Percentiles rank a stretch among this genome's conserved stretches.
phyloP scores from a whole-genome alignment of 2,888 invertebrate genomes.

The Crioceris asparagi region DNA sequence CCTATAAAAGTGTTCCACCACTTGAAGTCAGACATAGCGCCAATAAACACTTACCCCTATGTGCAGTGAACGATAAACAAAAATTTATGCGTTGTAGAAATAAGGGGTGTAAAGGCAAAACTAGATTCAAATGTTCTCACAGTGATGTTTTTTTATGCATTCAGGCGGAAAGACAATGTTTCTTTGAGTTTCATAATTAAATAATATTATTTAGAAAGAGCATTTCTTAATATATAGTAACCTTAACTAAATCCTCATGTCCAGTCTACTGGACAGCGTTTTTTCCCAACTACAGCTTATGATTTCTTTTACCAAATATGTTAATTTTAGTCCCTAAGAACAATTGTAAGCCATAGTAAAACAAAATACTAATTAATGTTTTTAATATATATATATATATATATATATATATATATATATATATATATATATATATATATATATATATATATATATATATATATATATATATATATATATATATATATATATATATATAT shows the following conservation, averaged over 20 bases:
- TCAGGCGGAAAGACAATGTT: slow-evolving; percentile 3
- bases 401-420: too few relatives aligned
- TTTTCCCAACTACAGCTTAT: too few relatives aligned
- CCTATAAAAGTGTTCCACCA: neutral
- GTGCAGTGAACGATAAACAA: slow-evolving; percentile 2
- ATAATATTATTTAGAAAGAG: neutral
- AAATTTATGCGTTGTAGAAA: slow-evolving; percentile 1
- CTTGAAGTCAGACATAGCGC: neutral
- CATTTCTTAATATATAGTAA: neutral
- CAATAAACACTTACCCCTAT: slow-evolving; percentile 2
- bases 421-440: too few relatives aligned
- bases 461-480: too few relatives aligned
- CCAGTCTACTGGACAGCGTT: neutral
- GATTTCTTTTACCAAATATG: too few relatives aligned
- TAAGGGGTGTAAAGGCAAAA: neutral
- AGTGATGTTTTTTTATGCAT: slow-evolving; percentile 5
- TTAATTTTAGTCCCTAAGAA: too few relatives aligned
- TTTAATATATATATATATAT: too few relatives aligned
- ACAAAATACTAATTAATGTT: too few relatives aligned
- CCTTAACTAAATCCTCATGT: neutral
- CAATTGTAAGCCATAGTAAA: too few relatives aligned
- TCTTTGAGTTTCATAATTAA: slow-evolving; percentile 1
- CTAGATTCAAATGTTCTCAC: slow-evolving; percentile 1
- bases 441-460: too few relatives aligned
- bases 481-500: too few relatives aligned